Base-by-base conservation (phyloP, 1,140 invertebrate genomes). In the Zophobas morio region DNA sequence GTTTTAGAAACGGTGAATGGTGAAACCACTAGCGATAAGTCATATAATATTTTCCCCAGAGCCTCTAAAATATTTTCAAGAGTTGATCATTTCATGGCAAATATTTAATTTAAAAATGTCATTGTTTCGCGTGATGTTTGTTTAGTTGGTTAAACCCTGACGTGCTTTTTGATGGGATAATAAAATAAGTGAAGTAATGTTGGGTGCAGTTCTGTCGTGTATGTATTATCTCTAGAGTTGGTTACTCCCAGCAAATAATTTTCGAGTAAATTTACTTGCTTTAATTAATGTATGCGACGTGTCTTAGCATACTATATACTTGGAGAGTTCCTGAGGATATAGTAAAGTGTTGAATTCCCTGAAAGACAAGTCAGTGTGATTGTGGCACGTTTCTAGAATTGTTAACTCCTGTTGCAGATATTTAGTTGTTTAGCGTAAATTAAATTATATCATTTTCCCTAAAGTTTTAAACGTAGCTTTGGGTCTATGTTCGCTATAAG, bases 281-380 rank as follows among this genome's bases (percentile, higher is more conserved):
- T 66, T 66, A 66, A 66, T 66, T 66, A 66, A 66, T 66, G 60
- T 66, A 42, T 66, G 60, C n/a, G 60, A 66, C 60, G 60, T 66
- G 60, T 66, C 60, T 66, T 36, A 2, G 60, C 60, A 66, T 66
- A 66, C 42, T 42, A 66, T 66, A 42, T 63, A 36, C 34, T 36
- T 63, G 36, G 57, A 63, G 39, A 66, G 60, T 66, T 66, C 42
- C 60, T 33, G 39, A 66, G 60, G 20, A 5, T 42, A n/a, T 1
- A 20, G 20, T 20, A 20, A 20, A 39, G 57, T 39, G 37, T 6
- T 20, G 60, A 66, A 66, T 42, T 36, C 32, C 20, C 1, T 66
- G 60, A 66, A 37, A 66, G 60, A 66, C 60, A 42, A 42, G 60
- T 40, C n/a, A 66, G 34, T 60, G 1, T 39, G 39, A 66, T 66